A percentile compares a stretch with the other conserved stretches of the same genome.
Conservation (phyloP, 2,113 vertebrate species). For the Semnornis frantzii region DNA sequence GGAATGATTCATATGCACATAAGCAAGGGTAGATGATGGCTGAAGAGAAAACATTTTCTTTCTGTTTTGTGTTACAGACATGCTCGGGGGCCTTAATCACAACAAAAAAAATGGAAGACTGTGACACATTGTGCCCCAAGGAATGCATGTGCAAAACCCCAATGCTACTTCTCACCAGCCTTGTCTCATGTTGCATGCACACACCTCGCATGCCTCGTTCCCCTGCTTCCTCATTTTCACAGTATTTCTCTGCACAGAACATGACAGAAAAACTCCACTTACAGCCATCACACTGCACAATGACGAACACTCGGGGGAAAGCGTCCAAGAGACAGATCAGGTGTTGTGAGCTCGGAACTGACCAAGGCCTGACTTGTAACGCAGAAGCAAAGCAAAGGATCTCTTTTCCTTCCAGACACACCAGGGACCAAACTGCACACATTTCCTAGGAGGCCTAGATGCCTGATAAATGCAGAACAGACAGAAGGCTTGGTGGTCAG, state of each 20-base stretch:
- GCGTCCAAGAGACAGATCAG: background rate
- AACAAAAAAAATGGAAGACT: background rate
- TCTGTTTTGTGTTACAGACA: slow-evolving; percentile 21
- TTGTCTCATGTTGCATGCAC: background rate
- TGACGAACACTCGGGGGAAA: background rate
- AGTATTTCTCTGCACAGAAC: background rate
- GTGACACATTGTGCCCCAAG: background rate
- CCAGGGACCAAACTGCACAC: background rate
- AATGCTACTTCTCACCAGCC: background rate
- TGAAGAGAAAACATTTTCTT: slow-evolving; percentile 61
- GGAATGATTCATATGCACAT: slow-evolving; percentile 43
- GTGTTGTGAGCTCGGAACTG: background rate
- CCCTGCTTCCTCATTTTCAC: background rate
- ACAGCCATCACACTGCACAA: background rate
- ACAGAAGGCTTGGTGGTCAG: background rate
- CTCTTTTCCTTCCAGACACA: background rate
- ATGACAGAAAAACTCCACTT: background rate
- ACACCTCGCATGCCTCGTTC: background rate
- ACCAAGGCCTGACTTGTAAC: background rate
- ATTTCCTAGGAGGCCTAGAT: background rate
- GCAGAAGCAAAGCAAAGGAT: slow-evolving; percentile 7
- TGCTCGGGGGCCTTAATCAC: background rate
- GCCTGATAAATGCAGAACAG: background rate
- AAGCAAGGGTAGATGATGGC: slow-evolving; percentile 23
- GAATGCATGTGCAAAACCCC: background rate